These are phyloP conservation scores for Mesoligia furuncula DNA, from an alignment of 2,888 invertebrate species.

Conservation along the genomic window DNA sequence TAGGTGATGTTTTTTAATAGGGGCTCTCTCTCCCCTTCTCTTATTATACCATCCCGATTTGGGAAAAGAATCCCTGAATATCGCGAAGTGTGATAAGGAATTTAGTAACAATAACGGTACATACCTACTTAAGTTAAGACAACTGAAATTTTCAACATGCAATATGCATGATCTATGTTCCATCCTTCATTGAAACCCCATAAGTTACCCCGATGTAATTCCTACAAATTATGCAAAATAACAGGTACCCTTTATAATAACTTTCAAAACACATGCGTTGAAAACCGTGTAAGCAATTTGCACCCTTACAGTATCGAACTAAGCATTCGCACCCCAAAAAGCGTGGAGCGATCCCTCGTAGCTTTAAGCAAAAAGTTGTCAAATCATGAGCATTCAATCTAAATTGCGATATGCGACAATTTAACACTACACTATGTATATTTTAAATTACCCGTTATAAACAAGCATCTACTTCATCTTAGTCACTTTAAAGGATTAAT, in stretches of 20 bases:
- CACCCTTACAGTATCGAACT: slow-evolving; percentile 18
- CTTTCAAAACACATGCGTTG: slow-evolving; percentile 39
- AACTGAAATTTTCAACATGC: slow-evolving; percentile 1
- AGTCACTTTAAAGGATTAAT: too few species aligned
- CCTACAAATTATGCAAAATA: slow-evolving; percentile 40
- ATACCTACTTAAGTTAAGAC: not conserved
- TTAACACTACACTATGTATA: too few species aligned
- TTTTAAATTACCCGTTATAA: too few species aligned
- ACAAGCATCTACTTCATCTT: too few species aligned
- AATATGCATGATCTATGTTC: slow-evolving; percentile 13
- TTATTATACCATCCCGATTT: not conserved
- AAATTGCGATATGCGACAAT: too few species aligned
- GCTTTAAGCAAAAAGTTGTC: not conserved
- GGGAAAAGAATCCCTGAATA: not conserved
- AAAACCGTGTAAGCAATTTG: slow-evolving; percentile 44
- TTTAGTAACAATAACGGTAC: not conserved
- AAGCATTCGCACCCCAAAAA: slow-evolving; percentile 25
- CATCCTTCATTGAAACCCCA: slow-evolving; percentile 4
- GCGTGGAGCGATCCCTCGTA: not conserved
- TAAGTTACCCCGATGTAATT: slow-evolving; percentile 27
- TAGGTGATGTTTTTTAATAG: not conserved
- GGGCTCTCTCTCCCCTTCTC: not conserved
- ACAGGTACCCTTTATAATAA: slow-evolving; percentile 44
- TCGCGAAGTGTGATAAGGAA: not conserved
- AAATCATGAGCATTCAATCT: not conserved